Base-by-base conservation (phyloP, 2,888 invertebrate species). In the Tiliacea citrago region DNA sequence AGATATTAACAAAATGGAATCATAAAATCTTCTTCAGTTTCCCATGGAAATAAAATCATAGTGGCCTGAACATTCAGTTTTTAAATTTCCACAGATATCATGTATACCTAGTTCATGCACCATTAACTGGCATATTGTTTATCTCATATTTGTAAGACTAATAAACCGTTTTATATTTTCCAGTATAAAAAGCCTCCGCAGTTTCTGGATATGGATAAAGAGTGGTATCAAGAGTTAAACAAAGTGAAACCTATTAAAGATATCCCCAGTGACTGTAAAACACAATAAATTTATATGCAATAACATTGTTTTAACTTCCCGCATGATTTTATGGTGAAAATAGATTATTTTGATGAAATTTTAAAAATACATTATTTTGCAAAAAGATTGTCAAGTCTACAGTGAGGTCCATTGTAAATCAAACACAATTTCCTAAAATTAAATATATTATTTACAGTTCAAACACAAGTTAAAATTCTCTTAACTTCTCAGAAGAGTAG, bases 131-230 rank as follows among this genome's bases (percentile, higher is more conserved):
- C 39, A 39, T 8, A 39, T 39, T 42, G 9, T 42, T 42, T 42
- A 42, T 42, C 42, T 42, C 9, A 42, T 9, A 42, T 53, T 6
- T n/a, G 16, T 57, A 24, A 16, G 7, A 13, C 39, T 39, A 39
- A n/a, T 39, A 13, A n/a, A n/a, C 4, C 39, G 8, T 18, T 16
- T 60, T 35, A 39, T 60, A 21, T 60, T 61, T 97, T 97, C 85
- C 94, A 98, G 98, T 98, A 98, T 89, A 97, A 97, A 89, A 98
- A 98, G 90, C 98, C 98, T 1, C 96, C 97, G 78, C 96, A 97
- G 81, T 93, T 98, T 0, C 88, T 98, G 62, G 97, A 98, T 51
- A 97, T 98, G 97, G 98, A 98, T 88, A 97, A 97, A 55, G 97
- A 97, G 68, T 96, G 95, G 96, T 95, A 91, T 89, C 93, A 93